Evolutionary conservation across 2,888 invertebrate species (phyloP).

Genomic region (Scotopteryx bipunctaria): DNA sequence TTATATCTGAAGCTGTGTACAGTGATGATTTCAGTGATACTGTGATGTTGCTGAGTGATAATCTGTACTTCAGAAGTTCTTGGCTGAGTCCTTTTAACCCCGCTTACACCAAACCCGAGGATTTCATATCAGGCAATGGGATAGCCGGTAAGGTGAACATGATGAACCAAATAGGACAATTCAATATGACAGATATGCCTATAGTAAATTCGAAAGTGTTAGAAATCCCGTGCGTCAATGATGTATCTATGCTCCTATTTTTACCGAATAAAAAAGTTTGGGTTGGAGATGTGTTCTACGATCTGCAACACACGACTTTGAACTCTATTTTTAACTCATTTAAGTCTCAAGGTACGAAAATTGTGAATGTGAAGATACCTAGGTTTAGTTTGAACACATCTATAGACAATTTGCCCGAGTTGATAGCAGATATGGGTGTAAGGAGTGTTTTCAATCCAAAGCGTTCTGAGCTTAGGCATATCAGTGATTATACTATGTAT

Average conservation of each 20-base stretch:
- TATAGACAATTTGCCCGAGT: slow-evolving; percentile 57
- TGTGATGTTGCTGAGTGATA: slow-evolving; percentile 55
- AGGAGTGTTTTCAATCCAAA: slow-evolving; percentile 59
- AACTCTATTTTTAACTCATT: slow-evolving; percentile 54
- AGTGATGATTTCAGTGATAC: slow-evolving; percentile 55
- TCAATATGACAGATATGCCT: slow-evolving; percentile 49
- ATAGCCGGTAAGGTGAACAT: slow-evolving; percentile 54
- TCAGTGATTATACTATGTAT: slow-evolving; percentile 56
- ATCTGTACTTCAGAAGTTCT: slow-evolving; percentile 53
- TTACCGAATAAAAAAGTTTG: slow-evolving; percentile 46
- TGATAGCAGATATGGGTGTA: slow-evolving; percentile 65
- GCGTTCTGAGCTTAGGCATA: slow-evolving; percentile 52
- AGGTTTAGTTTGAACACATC: slow-evolving; percentile 55
- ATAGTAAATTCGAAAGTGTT: slow-evolving; percentile 53
- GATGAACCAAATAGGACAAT: slow-evolving; percentile 61
- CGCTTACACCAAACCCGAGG: slow-evolving; percentile 42
- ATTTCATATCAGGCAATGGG: slow-evolving; percentile 38
- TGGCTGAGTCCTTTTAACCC: slow-evolving; percentile 60
- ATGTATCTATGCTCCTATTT: slow-evolving; percentile 59
- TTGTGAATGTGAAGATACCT: slow-evolving; percentile 59
- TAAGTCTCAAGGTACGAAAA: slow-evolving; percentile 37
- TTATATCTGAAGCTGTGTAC: slow-evolving; percentile 44
- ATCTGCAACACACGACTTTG: slow-evolving; percentile 51
- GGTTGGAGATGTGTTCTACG: slow-evolving; percentile 53
- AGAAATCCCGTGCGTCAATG: slow-evolving; percentile 52